A percentile compares a stretch with the other conserved stretches of the same genome.
phyloP scores from a whole-genome alignment of 2,797 vertebrate genomes.

The Acanthurus lineatus region DNA sequence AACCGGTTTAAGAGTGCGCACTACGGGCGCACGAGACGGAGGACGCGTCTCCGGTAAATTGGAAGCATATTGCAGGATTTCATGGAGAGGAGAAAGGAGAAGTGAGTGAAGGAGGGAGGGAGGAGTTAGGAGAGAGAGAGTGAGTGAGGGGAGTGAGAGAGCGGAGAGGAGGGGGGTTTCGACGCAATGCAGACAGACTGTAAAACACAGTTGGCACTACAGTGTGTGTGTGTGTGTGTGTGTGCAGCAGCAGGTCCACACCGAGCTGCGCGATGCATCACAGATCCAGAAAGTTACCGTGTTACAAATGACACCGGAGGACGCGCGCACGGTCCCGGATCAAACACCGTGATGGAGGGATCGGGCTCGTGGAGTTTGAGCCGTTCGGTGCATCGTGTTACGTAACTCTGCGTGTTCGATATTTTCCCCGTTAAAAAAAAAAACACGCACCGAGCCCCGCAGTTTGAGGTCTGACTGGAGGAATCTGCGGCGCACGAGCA shows the following conservation, averaged over 20 bases:
- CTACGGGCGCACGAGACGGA: constrained; percentile 17
- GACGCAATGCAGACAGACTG: constrained; percentile 89
- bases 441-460: neutral
- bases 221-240: neutral
- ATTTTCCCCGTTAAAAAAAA: neutral
- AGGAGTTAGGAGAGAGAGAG: constrained; percentile 39
- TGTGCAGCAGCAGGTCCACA: neutral
- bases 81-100: constrained; percentile 44
- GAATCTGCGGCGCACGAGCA: constrained; percentile 24
- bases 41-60: constrained; percentile 53
- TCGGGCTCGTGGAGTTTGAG: too few species aligned
- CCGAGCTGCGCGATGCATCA: neutral
- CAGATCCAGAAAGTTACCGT: too few species aligned
- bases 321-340: too few species aligned
- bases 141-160: constrained; percentile 6
- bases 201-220: constrained; percentile 75
- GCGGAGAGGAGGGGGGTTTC: constrained; percentile 64
- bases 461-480: constrained; percentile 1
- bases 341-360: too few species aligned
- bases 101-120: constrained; percentile 49
- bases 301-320: too few species aligned
- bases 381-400: constrained; percentile 4
- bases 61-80: constrained; percentile 79
- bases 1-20: constrained; percentile 38
- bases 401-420: constrained; percentile 11